A percentile compares a stretch with the other conserved stretches of the same genome.
Conservation (phyloP, 30 jellyfish, hydroid and myxozoan species). For the Chrysaora quinquecirrha region DNA sequence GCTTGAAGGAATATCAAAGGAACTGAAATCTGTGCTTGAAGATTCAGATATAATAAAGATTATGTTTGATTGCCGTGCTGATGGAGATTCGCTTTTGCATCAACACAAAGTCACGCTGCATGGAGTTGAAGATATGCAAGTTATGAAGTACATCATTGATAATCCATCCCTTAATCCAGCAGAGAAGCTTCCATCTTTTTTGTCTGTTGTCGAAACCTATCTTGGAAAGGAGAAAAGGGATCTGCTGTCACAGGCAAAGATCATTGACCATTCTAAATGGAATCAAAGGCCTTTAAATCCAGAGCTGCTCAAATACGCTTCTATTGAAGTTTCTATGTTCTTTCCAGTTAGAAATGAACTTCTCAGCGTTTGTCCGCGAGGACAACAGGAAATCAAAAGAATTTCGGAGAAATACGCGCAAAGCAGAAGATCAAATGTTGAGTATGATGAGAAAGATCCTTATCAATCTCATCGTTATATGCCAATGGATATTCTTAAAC, state of each 20-base stretch:
- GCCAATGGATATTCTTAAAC: conserved; percentile 10
- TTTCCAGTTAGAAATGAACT: not conserved
- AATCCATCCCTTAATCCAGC: conserved; percentile 1
- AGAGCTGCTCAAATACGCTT: conserved; percentile 28
- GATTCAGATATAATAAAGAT: not conserved
- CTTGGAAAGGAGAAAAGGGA: not conserved
- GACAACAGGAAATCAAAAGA: not conserved
- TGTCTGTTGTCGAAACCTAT: not conserved
- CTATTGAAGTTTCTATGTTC: conserved; percentile 26
- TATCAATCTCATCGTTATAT: conserved; percentile 5
- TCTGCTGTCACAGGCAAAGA: not conserved
- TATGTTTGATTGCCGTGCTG: conserved; percentile 62
- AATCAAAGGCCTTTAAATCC: conserved; percentile 20
- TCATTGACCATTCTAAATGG: conserved; percentile 22
- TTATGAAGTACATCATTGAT: conserved; percentile 23
- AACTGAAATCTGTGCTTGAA: conserved; percentile 29
- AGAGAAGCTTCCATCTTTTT: not conserved
- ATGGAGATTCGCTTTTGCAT: conserved; percentile 33
- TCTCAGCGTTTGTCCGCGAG: not conserved
- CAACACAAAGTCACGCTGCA: conserved; percentile 22
- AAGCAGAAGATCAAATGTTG: not conserved
- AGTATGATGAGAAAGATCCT: not conserved
- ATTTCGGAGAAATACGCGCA: conserved; percentile 13
- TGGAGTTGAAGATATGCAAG: conserved; percentile 47
- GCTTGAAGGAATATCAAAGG: conserved; percentile 17